Base-by-base conservation (phyloP, 2,113 vertebrate species). In the Eolophus roseicapilla region DNA sequence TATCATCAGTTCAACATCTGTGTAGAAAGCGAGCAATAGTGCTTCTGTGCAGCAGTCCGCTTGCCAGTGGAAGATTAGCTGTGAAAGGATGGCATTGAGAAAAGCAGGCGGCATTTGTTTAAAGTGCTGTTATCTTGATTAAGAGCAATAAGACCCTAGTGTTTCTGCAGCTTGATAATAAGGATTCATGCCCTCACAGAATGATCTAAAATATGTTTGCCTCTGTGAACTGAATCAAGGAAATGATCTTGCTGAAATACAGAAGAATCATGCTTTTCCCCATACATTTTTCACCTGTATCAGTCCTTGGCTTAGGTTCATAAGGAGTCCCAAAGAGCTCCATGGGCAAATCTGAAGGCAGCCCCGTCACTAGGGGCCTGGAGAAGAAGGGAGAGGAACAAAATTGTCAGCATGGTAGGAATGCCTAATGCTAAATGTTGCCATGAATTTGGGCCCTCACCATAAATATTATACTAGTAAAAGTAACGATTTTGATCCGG, bases 351-450 rank as follows among this genome's bases (percentile, higher is more conserved):
- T 64, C 14, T 1, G 2, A 71, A 31, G 17, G 28, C 41, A 90
- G 14, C 4, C 2, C 4, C 3, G 8, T 93, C 1, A 0, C 19
- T 20, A 29, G 16, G 10, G 8, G 14, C 3, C 15, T 81, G 43
- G 13, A 80, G 82, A 62, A 70, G 11, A 35, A 77, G 6, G 17
- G 10, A 71, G 23, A 67, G 15, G 15, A 88, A 46, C 15, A 64
- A 23, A 7, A 62, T 0, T 5, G 3, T 28, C 13, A 64, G 11
- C 7, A 37, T 9, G 5, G 8, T 57, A 47, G 23, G 23, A 83
- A 63, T 39, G 23, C 8, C 24, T 78, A 63, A 31, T 39, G 41
- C 3, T 46, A 88, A 81, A 35, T 27, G 81, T 15, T 17, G 1
- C 7, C 13, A 12, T 23, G 3, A 60, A 75, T 80, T 43, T 73